phyloP scores from a whole-genome alignment of 2,797 vertebrate genomes.

The Carapus acus region DNA sequence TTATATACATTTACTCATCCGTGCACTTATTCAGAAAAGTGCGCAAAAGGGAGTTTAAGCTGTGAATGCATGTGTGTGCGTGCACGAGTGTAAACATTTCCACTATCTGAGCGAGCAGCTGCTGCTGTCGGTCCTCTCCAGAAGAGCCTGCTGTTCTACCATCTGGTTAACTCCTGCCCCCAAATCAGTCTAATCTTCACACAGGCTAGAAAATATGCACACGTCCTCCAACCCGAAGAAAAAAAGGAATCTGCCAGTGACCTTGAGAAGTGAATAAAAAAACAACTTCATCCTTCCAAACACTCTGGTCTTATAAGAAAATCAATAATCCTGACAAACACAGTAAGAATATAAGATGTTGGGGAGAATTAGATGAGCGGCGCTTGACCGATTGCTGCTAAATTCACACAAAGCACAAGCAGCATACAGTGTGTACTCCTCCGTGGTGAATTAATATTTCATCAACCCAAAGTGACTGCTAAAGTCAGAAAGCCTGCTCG shows the following conservation, averaged over 20 bases:
- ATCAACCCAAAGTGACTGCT: conserved; percentile 56
- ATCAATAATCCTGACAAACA: conserved; percentile 22
- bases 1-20: conserved; percentile 43
- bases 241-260: conserved; percentile 38
- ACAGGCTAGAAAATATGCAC: conserved; percentile 54
- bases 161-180: conserved; percentile 70
- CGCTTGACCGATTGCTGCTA: conserved; percentile 20
- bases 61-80: conserved; percentile 10
- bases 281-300: conserved; percentile 20
- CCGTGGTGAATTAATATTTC: conserved; percentile 59
- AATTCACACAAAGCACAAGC: conserved; percentile 39
- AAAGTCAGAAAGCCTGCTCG: conserved; percentile 44
- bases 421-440: conserved; percentile 21
- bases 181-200: conserved; percentile 67
- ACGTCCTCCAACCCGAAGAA: conserved; percentile 32
- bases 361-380: conserved; percentile 21
- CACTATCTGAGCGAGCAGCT: conserved; percentile 63
- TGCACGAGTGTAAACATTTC: conserved; percentile 44
- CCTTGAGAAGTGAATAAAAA: conserved; percentile 49
- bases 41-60: conserved; percentile 49
- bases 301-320: conserved; percentile 34
- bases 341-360: conserved; percentile 17
- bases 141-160: conserved; percentile 71
- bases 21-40: conserved; percentile 43
- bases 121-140: conserved; percentile 63